Base-by-base conservation (phyloP, 2,888 invertebrate species). In the Euclidia mi region DNA sequence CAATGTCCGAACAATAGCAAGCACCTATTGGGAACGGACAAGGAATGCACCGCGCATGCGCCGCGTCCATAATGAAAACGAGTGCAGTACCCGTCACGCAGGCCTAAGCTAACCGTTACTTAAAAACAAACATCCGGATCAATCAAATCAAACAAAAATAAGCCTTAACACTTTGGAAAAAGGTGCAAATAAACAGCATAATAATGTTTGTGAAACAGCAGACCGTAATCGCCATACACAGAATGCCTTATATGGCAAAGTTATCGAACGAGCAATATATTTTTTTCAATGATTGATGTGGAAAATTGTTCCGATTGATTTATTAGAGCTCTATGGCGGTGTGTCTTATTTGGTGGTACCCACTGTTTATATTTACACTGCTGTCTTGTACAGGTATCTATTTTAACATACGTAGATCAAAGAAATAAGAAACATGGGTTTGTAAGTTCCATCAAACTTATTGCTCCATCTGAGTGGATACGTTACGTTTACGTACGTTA, bases 21-120 rank as follows among this genome's bases (percentile, higher is more conserved):
- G 44, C 41, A 47, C 35, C 44, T 52, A 66, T 65, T 68, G 60
- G 65, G 65, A 75, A 65, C 74, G 58, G 56, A 61, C 61, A 67
- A 83, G 83, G 88, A 89, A 91, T 91, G 89, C 88, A 85, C 74
- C 60, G 80, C 78, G 84, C 87, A 87, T 85, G 84, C 83, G 75
- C 79, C 60, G 79, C 65, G 72, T 79, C 66, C 81, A 76, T 84
- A 83, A 85, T 85, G 86, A 87, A 87, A 87, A 87, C 84, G 70
- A 84, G 81, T 82, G 78, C 81, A 68, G 76, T 79, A 81, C 81
- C 79, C 88, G 82, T 85, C 88, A 87, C 81, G 84, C 79, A 37
- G 70, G 78, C 73, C 71, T 74, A 72, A 68, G 79, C 60, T 71
- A 74, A 88, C 90, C 87, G 91, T 90, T 90, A 91, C 62, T 53